phyloP scores from a whole-genome alignment of 2,888 invertebrate species.

The Apodemia hepburni region DNA sequence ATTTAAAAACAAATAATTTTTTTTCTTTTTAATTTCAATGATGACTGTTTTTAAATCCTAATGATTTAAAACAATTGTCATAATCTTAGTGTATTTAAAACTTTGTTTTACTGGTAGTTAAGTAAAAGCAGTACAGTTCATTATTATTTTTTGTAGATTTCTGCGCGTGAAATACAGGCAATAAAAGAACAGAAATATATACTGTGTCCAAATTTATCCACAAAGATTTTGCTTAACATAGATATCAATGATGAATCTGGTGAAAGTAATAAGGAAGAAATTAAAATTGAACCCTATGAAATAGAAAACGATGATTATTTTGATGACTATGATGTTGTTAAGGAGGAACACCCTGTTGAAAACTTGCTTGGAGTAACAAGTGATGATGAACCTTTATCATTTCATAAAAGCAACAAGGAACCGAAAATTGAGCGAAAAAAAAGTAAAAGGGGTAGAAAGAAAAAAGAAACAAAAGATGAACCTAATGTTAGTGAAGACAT shows the following conservation, averaged over 20 bases:
- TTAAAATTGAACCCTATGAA: conserved; percentile 41
- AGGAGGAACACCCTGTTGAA: conserved; percentile 44
- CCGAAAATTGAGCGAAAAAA: conserved; percentile 39
- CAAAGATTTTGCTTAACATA: conserved; percentile 4
- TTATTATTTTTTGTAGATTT: conserved; percentile 37
- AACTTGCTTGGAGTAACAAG: conserved; percentile 39
- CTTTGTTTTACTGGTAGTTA: too few species aligned
- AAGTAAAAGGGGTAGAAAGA: conserved; percentile 37
- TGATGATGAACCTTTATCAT: conserved; percentile 55
- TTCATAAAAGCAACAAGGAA: conserved; percentile 39
- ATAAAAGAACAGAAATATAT: conserved; percentile 41
- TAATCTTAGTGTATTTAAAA: too few species aligned
- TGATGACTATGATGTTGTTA: conserved; percentile 35
- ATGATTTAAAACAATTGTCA: too few species aligned
- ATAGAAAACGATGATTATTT: conserved; percentile 24
- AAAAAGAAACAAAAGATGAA: conserved; percentile 31
- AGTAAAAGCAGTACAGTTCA: too few species aligned
- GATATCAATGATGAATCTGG: conserved; percentile 17
- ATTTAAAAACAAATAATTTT: too few species aligned
- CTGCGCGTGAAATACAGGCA: conserved; percentile 38
- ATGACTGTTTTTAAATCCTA: too few species aligned
- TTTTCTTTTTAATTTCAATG: too few species aligned
- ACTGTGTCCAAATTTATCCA: conserved; percentile 24
- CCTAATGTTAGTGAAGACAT: conserved; percentile 24
- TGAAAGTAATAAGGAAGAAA: conserved; percentile 26